A percentile compares a stretch with the other conserved stretches of the same genome.
Conservation (phyloP, 92 coral and sea anemone genomes). For the Zoanthus sociatus region DNA sequence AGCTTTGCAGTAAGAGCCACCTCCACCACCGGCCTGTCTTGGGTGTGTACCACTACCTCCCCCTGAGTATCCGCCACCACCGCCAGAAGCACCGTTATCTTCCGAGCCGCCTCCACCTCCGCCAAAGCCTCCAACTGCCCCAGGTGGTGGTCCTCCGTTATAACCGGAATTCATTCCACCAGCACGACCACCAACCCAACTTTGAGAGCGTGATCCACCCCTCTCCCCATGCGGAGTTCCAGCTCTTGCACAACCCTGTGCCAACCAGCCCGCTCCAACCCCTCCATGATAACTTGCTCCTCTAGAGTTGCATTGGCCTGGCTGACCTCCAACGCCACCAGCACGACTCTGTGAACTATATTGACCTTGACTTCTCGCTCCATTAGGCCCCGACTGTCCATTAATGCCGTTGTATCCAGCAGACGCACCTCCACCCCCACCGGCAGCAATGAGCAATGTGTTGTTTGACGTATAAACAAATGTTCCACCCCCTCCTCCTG, state of each 20-base stretch:
- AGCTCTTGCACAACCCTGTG: conserved; percentile 60
- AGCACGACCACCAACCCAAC: conserved; percentile 80
- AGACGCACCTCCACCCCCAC: conserved; percentile 88
- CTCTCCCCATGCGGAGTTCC: conserved; percentile 56
- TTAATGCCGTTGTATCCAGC: conserved; percentile 70
- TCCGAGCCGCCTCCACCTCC: conserved; percentile 23
- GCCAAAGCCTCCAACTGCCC: conserved; percentile 37
- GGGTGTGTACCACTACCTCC: conserved; percentile 52
- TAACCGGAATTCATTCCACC: conserved; percentile 76
- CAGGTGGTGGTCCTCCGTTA: conserved; percentile 82
- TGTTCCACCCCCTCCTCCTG: conserved; percentile 86
- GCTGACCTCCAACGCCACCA: conserved; percentile 74
- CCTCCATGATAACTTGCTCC: conserved; percentile 71
- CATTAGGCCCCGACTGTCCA: conserved; percentile 68
- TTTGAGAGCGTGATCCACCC: conserved; percentile 72
- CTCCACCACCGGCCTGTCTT: conserved; percentile 16
- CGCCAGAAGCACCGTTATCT: conserved; percentile 82
- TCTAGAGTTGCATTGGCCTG: conserved; percentile 63
- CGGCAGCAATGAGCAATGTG: conserved; percentile 72
- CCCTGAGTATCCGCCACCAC: conserved; percentile 83
- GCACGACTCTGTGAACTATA: conserved; percentile 6
- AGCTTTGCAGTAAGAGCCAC: not conserved
- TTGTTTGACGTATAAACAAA: conserved; percentile 65
- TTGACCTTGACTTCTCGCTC: conserved; percentile 60
- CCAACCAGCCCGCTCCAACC: conserved; percentile 83